A percentile compares a stretch with the other conserved stretches of the same genome.
These are phyloP conservation scores for Teleogryllus occipitalis DNA, from an alignment of 1,140 invertebrate genomes.

Conservation along the genomic window DNA sequence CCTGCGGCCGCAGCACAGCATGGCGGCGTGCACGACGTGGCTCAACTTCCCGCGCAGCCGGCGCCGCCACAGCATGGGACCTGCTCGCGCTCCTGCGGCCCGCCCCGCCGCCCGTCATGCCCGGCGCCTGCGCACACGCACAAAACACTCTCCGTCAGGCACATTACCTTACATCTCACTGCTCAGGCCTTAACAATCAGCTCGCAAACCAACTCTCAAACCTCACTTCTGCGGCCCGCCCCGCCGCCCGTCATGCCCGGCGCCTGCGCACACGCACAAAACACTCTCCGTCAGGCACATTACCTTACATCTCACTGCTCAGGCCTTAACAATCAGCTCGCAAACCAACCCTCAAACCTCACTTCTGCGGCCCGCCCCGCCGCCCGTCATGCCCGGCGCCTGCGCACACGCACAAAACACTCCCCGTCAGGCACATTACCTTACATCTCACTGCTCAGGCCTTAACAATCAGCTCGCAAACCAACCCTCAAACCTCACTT, in stretches of 20 bases:
- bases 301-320: too few relatives aligned
- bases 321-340: too few relatives aligned
- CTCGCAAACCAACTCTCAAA: too few relatives aligned
- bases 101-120: not conserved
- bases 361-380: not conserved
- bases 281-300: too few relatives aligned
- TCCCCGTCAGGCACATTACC: too few relatives aligned
- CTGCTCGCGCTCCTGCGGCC: not conserved
- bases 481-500: not conserved
- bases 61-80: not conserved
- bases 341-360: too few relatives aligned
- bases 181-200: too few relatives aligned
- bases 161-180: too few relatives aligned
- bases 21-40: not conserved
- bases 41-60: not conserved
- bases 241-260: not conserved
- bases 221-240: not conserved
- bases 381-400: not conserved
- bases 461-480: too few relatives aligned
- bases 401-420: not conserved
- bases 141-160: too few relatives aligned
- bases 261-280: not conserved
- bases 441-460: too few relatives aligned
- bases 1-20: constrained; percentile 1
- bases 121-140: not conserved